Base-by-base conservation (phyloP, 35 echinoderm and acorn worm species). In the Apostichopus parvimensis region DNA sequence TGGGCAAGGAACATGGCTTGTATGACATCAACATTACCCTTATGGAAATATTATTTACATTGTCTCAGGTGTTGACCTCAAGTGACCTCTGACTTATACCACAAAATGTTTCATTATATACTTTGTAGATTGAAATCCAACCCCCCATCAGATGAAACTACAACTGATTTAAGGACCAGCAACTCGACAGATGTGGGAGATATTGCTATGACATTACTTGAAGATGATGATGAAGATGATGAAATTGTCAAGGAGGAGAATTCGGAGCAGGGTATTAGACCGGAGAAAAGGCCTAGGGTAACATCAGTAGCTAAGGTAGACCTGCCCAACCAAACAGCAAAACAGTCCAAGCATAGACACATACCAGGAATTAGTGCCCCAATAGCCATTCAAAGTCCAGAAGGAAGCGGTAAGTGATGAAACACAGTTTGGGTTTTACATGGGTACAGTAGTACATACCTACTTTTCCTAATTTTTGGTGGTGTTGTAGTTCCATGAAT, bases 311-410 rank as follows among this genome's bases (percentile, higher is more conserved):
- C 71, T 0, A 75, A 75, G 20, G 71, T 75, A 75, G 71, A 75
- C 71, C 71, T 75, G 14, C 71, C 71, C 1, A 75, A 75, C 71
- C 71, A 75, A 18, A 75, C 71, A 75, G n/a, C 15, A 22, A 18
- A n/a, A n/a, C 21, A 75, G 14, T 18, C 5, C n/a, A 75, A 75
- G 20, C 14, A 18, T 75, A 75, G 20, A 75, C 71, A 75, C 71
- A 75, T 75, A 7, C 71, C 71, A 75, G 71, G 71, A 75, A 75
- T 75, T 24, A 75, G 71, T 75, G 71, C 71, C 21, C 71, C 71
- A 75, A 14, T 75, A 20, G 4, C 17, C 21, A 75, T 18, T 75
- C 15, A 75, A 75, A n/a, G n/a, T 75, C 71, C 71, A 7, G 71
- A 18, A 75, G n/a, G 15, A 20, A 75, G n/a, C 0, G 71, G 71